phyloP scores from a whole-genome alignment of 2,113 vertebrate genomes.

The Rhinopomastus cyanomelas region DNA sequence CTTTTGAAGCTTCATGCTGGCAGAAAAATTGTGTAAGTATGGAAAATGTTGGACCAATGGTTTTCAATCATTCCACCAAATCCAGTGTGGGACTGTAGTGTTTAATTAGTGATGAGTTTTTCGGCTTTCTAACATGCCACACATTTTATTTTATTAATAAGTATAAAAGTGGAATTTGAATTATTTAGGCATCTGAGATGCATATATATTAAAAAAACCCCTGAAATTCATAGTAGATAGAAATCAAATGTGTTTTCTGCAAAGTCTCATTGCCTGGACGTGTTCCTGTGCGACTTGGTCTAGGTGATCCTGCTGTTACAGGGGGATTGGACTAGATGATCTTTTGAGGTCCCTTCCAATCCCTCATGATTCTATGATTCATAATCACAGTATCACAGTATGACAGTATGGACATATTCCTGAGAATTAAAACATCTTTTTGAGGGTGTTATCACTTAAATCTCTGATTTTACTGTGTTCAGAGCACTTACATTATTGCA shows the following conservation, averaged over 20 bases:
- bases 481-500: background rate
- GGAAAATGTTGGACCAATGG: background rate
- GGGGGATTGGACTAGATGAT: too few relatives aligned
- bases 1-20: background rate
- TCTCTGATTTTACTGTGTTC: constrained; percentile 21
- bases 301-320: too few relatives aligned
- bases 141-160: background rate
- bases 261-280: background rate
- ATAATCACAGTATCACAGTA: too few relatives aligned
- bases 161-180: background rate
- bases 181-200: background rate
- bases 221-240: background rate
- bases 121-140: background rate
- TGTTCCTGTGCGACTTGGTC: too few relatives aligned
- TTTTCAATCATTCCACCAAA: background rate
- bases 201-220: background rate
- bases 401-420: background rate
- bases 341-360: too few relatives aligned
- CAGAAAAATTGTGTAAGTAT: background rate
- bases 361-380: too few relatives aligned
- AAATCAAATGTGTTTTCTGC: background rate
- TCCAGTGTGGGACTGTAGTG: background rate
- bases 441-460: constrained; percentile 5
- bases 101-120: background rate
- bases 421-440: background rate